Base-by-base conservation (phyloP, 1,140 invertebrate species). In the Antheraea pernyi region DNA sequence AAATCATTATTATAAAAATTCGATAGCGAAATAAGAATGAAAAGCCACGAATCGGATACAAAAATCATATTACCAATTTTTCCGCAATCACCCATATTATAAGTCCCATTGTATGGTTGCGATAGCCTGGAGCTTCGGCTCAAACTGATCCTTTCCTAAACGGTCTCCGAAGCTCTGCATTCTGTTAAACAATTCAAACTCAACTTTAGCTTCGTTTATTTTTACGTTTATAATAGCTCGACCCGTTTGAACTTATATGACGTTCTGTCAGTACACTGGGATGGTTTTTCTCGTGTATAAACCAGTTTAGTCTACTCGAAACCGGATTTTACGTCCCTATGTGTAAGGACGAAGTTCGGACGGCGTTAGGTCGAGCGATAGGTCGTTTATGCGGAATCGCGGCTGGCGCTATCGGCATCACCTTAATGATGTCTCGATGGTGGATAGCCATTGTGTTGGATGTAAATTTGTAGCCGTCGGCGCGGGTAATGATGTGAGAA, bases 401-500 rank as follows among this genome's bases (percentile, higher is more conserved):
- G 73, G 68, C 80, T 85, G 88, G 88, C 90, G 90, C 88, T 92
- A 92, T 92, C 90, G 86, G 86, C 87, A 92, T 92, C 90, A 92
- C 90, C 90, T 91, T 92, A 92, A 92, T 92, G 90, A 92, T 92
- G 88, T 89, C 88, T 92, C 88, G 90, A 92, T 91, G 90, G 83
- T 85, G 88, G 90, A 92, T 91, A 89, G 87, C 88, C 88, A 92
- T 92, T 91, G 90, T 92, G 88, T 85, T 86, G 88, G 88, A 92
- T 92, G 90, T 92, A 92, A 92, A 90, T 92, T 91, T 92, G 90
- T 92, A 91, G 87, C 88, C 90, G 90, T 91, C 90, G 90, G 90
- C 90, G 90, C 87, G 90, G 90, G 88, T 92, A 92, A 92, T 92
- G 90, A 92, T 92, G 90, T 92, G 90, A 92, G 90, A 92, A 92